phyloP scores from a whole-genome alignment of 2,888 invertebrate genomes.

The Dendrolimus houi region DNA sequence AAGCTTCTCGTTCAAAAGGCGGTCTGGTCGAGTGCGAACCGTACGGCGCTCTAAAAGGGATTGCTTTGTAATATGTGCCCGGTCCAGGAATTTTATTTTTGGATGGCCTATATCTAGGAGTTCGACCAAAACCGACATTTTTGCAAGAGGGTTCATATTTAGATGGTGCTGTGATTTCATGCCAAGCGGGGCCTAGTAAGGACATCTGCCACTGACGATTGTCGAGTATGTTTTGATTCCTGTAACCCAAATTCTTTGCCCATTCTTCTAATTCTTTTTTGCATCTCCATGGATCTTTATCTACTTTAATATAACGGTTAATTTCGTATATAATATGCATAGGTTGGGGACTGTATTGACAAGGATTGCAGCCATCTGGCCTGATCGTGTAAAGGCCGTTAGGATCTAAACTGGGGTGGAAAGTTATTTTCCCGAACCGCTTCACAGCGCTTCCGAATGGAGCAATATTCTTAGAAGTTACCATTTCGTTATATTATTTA shows the following conservation, averaged over 20 bases:
- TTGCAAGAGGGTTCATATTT: slow-evolving; percentile 38
- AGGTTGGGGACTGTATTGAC: slow-evolving; percentile 40
- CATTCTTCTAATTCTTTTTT: slow-evolving; percentile 58
- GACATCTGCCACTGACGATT: slow-evolving; percentile 34
- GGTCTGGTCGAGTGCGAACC: slow-evolving; percentile 48
- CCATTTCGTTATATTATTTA: slow-evolving; percentile 10
- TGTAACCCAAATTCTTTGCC: slow-evolving; percentile 55
- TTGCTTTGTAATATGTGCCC: slow-evolving; percentile 46
- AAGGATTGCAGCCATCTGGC: slow-evolving; percentile 45
- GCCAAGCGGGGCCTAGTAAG: slow-evolving; percentile 55
- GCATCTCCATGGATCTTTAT: slow-evolving; percentile 53
- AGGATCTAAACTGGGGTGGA: slow-evolving; percentile 49
- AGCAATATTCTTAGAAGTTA: slow-evolving; percentile 9
- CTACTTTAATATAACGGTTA: slow-evolving; percentile 23
- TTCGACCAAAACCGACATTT: slow-evolving; percentile 53
- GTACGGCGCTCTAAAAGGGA: slow-evolving; percentile 43
- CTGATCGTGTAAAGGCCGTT: slow-evolving; percentile 35
- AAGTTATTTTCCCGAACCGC: slow-evolving; percentile 43
- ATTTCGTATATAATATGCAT: slow-evolving; percentile 34
- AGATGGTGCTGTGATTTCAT: slow-evolving; percentile 21
- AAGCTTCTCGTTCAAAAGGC: slow-evolving; percentile 49
- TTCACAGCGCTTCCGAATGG: slow-evolving; percentile 31
- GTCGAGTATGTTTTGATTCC: slow-evolving; percentile 47
- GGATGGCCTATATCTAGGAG: slow-evolving; percentile 24
- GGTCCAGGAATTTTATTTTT: slow-evolving; percentile 40